Evolutionary conservation across 2,113 vertebrate genomes (phyloP), one percentile per base, ranked within the genome.

Genomic region (Pithys albifrons): DNA sequence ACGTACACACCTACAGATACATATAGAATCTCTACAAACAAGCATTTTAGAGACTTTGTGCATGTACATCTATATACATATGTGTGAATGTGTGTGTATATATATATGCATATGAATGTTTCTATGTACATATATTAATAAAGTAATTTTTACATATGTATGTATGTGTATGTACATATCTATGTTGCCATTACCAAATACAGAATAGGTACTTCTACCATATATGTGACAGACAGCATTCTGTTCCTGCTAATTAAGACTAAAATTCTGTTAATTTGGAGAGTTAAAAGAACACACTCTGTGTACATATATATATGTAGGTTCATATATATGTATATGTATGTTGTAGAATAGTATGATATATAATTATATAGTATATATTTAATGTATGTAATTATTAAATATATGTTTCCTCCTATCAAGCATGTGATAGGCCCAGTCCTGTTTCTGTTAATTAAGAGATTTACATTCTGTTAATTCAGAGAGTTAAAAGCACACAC

Each of bases 1-100:
- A 14, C 1, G 14, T 19, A 8, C 31, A 5, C 0, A 3, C 45
- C 22, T 59, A 4, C 22, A 28, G 19, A 43, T 31, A n/a, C 9
- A n/a, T 9, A n/a, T 15, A 23, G 2, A 16, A 25, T 29, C 19
- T 64, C 33, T 64, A 45, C 22, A 27, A 25, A 22, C 6, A 6
- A 19, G 33, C 33, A 51, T 45, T 59, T 66, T 81, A 65, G 19
- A 22, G n/a, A 17, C 22, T 75, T 17, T 6, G 19, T 7, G 24
- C 10, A n/a, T 14, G 11, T 29, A 12, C 15, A 7, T 23, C 5
- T 54, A 5, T 27, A 27, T 15, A n/a, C 1, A 1, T 5, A 14
- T 6, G 6, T 58, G 13, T 45, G 69, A 20, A 28, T 14, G 3
- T 24, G 9, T 22, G 1, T 39, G 5, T 8, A 31, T 7, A 8